These are phyloP conservation scores for Capra hircus DNA, from an alignment of 2,113 vertebrate genomes.

Conservation along the genomic window DNA sequence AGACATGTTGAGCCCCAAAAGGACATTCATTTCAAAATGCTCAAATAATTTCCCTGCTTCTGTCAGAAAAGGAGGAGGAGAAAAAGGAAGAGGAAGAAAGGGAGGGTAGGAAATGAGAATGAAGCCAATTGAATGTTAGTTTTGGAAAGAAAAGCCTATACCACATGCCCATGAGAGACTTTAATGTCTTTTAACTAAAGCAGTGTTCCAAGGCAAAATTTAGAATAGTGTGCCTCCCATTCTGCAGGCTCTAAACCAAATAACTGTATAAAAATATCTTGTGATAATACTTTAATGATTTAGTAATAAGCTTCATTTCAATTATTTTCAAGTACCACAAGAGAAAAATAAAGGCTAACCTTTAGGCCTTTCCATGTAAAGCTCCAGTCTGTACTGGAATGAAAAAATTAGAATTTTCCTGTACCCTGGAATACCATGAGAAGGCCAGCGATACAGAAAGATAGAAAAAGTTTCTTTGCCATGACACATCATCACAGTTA, in stretches of 20 bases:
- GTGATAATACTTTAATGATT: not conserved
- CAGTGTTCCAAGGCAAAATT: not conserved
- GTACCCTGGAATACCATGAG: not conserved
- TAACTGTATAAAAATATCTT: not conserved
- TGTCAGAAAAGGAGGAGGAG: constrained; percentile 32
- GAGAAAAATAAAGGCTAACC: not conserved
- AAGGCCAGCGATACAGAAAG: not conserved
- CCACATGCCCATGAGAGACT: not conserved
- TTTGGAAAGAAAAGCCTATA: constrained; percentile 50
- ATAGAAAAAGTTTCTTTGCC: not conserved
- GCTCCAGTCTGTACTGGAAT: not conserved
- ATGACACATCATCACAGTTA: not conserved
- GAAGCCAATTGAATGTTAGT: constrained; percentile 26
- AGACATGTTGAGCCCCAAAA: not conserved
- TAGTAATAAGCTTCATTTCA: not conserved
- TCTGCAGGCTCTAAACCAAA: not conserved
- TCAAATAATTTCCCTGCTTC: constrained; percentile 2
- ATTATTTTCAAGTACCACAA: not conserved
- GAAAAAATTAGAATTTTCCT: not conserved
- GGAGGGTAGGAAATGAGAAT: not conserved
- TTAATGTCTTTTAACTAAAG: not conserved
- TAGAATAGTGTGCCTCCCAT: not conserved
- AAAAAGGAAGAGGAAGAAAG: not conserved
- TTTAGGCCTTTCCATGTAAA: not conserved
- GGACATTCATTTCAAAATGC: constrained; percentile 28